These are phyloP conservation scores for Escarpia spicata DNA, from an alignment of 2,888 invertebrate species.

Conservation along the genomic window DNA sequence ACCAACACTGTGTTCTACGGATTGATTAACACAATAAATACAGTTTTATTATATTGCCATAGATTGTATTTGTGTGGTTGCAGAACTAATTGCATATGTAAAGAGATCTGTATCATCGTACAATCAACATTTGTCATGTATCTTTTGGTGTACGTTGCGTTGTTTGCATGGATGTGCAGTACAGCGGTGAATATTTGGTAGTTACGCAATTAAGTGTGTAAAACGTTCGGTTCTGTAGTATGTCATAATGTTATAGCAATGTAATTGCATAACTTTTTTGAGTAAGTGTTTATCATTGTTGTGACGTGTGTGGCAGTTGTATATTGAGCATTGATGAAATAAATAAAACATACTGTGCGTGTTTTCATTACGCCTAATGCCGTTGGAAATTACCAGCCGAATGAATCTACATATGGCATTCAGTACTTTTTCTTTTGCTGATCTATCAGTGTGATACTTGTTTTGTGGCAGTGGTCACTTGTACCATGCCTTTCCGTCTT, in stretches of 20 bases:
- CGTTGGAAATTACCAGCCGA: background rate
- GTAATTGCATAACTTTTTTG: background rate
- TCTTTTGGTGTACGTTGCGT: background rate
- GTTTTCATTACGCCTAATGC: background rate
- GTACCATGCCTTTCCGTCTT: no score
- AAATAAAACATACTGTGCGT: background rate
- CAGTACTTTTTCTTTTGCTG: no score
- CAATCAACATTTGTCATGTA: background rate
- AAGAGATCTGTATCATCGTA: background rate
- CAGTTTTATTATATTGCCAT: background rate
- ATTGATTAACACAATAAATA: background rate
- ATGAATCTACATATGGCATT: no score
- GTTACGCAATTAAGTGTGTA: background rate
- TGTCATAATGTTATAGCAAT: background rate
- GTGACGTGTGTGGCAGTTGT: background rate
- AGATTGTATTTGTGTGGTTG: background rate
- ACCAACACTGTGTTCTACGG: no score
- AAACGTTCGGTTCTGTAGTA: background rate
- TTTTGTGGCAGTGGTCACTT: no score
- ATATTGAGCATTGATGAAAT: background rate
- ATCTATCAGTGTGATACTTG: no score
- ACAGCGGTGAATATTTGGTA: background rate
- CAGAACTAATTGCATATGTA: background rate
- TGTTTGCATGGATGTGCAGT: background rate
- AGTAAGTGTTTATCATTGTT: background rate